Base-by-base conservation (phyloP, 2,113 vertebrate genomes). In the Ahaetulla prasina region DNA sequence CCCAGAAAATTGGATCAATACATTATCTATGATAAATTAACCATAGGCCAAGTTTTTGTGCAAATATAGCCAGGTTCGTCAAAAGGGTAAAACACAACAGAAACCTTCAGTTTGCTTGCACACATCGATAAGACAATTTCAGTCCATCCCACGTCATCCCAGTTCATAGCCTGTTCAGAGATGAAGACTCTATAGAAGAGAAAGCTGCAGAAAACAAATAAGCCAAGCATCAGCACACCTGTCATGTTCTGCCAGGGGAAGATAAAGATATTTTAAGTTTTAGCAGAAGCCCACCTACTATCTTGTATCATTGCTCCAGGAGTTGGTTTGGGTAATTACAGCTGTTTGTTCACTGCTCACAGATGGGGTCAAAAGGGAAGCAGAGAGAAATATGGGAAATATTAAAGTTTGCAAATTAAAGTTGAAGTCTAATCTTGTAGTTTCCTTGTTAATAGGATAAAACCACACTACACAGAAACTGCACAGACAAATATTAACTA, bases 121-220 rank as follows among this genome's bases (percentile, higher is more conserved):
- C 14, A 30, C 8, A 55, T 18, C 11, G 6, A 49, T 18, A 8
- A 87, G 45, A 74, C 23, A 57, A 9, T 22, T 35, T 43, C 57
- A 57, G 11, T 18, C 87, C 45, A 54, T 30, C 7, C 52, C 55
- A 89, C 8, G 30, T 50, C 52, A 74, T 88, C 57, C 35, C 30
- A 27, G 43, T 55, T 54, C 74, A 39, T n/a, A 57, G 39, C 10
- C 22, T 35, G 23, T 92, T 84, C n/a, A 12, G 23, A 89, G 53
- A 45, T 8, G 85, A 84, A 54, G 22, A 74, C 53, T 88, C 88
- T 89, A 45, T 45, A 60, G 68, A 92, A 30, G 16, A 89, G 27
- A 85, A 74, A 89, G 53, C 74, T 89, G 68, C 91, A 92, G 39
- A 89, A 47, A 92, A 84, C 39, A 84, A 92, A 43, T 27, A 92